phyloP scores from a whole-genome alignment of 2,113 vertebrate species.

The Gopherus evgoodei region DNA sequence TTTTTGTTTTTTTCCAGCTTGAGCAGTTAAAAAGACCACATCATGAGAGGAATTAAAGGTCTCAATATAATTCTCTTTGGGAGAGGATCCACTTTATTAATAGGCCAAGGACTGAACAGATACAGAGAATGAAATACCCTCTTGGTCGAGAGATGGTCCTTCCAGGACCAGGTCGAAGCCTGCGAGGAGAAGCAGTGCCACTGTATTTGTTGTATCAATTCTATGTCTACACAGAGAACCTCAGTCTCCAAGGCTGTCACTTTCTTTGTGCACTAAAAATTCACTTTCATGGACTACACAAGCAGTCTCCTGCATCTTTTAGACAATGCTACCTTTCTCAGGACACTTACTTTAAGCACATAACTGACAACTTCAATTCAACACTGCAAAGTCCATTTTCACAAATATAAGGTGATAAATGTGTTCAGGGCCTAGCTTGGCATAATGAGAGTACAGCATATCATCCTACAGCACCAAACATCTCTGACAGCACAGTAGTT shows the following conservation, averaged over 20 bases:
- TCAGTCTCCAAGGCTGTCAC: background rate
- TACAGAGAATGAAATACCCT: slow-evolving; percentile 26
- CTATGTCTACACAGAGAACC: background rate
- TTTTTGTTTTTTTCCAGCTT: background rate
- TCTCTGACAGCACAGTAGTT: background rate
- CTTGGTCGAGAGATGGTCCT: background rate
- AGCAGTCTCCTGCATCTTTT: background rate
- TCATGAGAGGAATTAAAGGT: background rate
- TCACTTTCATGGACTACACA: background rate
- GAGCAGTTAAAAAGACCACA: background rate
- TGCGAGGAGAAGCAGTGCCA: no score
- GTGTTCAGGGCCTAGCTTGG: background rate
- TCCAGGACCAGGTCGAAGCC: background rate
- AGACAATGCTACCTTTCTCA: background rate
- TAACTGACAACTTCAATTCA: background rate
- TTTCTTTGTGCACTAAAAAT: background rate
- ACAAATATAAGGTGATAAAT: background rate
- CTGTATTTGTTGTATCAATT: background rate
- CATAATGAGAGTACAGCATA: background rate
- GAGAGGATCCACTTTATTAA: slow-evolving; percentile 54
- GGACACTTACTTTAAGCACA: background rate
- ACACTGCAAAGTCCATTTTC: background rate
- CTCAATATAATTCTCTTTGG: slow-evolving; percentile 41
- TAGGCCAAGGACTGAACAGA: slow-evolving; percentile 32
- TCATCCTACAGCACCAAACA: background rate